phyloP scores from a whole-genome alignment of 2,113 vertebrate genomes.

The Oenanthe oenanthe region DNA sequence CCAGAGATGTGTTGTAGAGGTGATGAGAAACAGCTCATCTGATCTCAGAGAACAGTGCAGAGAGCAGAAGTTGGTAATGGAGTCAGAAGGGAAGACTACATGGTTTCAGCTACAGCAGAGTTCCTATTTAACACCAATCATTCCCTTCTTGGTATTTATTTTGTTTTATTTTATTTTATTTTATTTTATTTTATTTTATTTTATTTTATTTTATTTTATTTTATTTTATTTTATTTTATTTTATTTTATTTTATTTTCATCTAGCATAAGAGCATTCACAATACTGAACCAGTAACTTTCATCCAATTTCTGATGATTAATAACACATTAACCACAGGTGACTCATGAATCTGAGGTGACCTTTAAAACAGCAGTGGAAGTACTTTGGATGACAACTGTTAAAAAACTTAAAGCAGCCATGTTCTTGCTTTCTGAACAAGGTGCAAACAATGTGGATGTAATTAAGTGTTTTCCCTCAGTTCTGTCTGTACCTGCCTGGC shows the following conservation, averaged over 20 bases:
- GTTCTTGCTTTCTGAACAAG: not conserved
- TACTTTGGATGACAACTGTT: not conserved
- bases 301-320: not conserved
- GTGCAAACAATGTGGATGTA: not conserved
- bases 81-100: not conserved
- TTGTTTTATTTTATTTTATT: not conserved
- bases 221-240: not conserved
- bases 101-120: not conserved
- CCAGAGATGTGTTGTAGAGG: not conserved
- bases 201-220: too few relatives aligned
- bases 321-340: not conserved
- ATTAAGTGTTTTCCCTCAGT: not conserved
- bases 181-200: too few relatives aligned
- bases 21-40: not conserved
- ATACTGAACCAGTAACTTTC: not conserved
- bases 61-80: not conserved
- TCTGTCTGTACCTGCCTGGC: not conserved
- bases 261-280: not conserved
- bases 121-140: not conserved
- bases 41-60: not conserved
- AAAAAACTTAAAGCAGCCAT: not conserved
- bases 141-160: not conserved
- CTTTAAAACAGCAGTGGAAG: constrained; percentile 3
- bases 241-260: not conserved
- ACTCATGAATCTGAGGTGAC: not conserved